A percentile compares a stretch with the other conserved stretches of the same genome.
phyloP scores from a whole-genome alignment of 2,888 invertebrate genomes.

The Charanyca ferruginea region DNA sequence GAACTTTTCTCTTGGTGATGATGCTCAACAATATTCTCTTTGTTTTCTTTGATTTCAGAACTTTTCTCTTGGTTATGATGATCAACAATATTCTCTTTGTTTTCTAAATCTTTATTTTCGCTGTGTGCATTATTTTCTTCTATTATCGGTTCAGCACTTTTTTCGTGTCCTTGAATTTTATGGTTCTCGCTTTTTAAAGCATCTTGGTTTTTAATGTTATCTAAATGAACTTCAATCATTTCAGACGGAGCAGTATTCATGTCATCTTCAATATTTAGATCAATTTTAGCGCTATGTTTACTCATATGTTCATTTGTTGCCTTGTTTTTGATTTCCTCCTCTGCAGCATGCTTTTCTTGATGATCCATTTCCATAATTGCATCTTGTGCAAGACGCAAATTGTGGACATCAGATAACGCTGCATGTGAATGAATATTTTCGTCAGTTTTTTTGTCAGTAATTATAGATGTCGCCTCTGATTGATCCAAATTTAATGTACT shows the following conservation, averaged over 20 bases:
- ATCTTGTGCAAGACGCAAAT: constrained; percentile 50
- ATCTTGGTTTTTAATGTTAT: constrained; percentile 47
- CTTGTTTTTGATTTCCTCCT: constrained; percentile 10
- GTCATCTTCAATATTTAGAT: constrained; percentile 53
- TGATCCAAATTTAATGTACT: constrained; percentile 44
- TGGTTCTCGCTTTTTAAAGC: constrained; percentile 54
- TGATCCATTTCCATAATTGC: constrained; percentile 29
- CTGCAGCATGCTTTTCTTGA: constrained; percentile 15
- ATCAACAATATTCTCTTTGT: constrained; percentile 8
- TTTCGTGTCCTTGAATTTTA: constrained; percentile 35
- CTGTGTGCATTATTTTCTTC: constrained; percentile 11
- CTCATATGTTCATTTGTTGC: constrained; percentile 15
- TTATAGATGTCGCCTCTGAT: constrained; percentile 32
- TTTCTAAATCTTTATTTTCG: constrained; percentile 20
- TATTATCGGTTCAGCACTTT: constrained; percentile 26
- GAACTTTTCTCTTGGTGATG: constrained; percentile 30
- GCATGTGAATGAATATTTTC: constrained; percentile 24
- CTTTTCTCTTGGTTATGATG: constrained; percentile 26
- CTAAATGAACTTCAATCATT: constrained; percentile 60
- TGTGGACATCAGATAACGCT: constrained; percentile 20
- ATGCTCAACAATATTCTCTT: constrained; percentile 10
- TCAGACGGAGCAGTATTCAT: constrained; percentile 67
- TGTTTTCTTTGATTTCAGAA: constrained; percentile 30
- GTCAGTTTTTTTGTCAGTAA: constrained; percentile 39
- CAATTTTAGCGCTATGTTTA: constrained; percentile 25